Conservation (phyloP, 1,140 invertebrate genomes). For the Neodiprion virginianus region DNA sequence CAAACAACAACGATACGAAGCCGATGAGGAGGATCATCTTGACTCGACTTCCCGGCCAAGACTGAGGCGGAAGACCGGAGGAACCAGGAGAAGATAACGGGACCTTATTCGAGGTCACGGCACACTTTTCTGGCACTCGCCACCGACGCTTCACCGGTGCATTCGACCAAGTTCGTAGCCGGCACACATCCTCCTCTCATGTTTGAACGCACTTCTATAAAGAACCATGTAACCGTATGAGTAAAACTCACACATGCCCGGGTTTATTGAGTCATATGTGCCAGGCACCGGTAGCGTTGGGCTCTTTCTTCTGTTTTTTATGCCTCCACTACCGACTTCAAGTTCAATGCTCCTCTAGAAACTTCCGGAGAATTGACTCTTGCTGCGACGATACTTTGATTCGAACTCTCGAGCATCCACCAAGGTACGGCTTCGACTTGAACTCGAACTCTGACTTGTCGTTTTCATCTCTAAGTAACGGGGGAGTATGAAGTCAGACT, state of each 20-base stretch:
- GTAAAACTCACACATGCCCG: too few species aligned
- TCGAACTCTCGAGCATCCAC: too few species aligned
- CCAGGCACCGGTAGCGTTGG: not conserved
- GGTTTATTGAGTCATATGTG: not conserved
- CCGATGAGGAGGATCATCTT: conserved; percentile 52
- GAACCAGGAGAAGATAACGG: conserved; percentile 53
- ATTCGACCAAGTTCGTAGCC: not conserved
- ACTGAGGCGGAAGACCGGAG: conserved; percentile 51
- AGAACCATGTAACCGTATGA: not conserved
- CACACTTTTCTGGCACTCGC: conserved; percentile 49
- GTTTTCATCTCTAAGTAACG: too few species aligned
- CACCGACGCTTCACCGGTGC: not conserved
- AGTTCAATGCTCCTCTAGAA: conserved; percentile 2
- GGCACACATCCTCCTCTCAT: not conserved
- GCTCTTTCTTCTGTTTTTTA: too few species aligned
- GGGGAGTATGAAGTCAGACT: too few species aligned
- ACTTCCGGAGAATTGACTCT: not conserved
- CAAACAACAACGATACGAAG: conserved; percentile 42
- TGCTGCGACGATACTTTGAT: too few species aligned
- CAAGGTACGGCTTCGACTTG: too few species aligned
- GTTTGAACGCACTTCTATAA: not conserved
- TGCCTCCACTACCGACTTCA: not conserved
- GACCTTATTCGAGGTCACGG: conserved; percentile 58
- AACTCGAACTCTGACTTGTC: too few species aligned
- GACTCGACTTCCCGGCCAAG: conserved; percentile 54